These are phyloP conservation scores for Myrmecobius fasciatus DNA, from an alignment of 2,113 vertebrate genomes.

Conservation along the genomic window DNA sequence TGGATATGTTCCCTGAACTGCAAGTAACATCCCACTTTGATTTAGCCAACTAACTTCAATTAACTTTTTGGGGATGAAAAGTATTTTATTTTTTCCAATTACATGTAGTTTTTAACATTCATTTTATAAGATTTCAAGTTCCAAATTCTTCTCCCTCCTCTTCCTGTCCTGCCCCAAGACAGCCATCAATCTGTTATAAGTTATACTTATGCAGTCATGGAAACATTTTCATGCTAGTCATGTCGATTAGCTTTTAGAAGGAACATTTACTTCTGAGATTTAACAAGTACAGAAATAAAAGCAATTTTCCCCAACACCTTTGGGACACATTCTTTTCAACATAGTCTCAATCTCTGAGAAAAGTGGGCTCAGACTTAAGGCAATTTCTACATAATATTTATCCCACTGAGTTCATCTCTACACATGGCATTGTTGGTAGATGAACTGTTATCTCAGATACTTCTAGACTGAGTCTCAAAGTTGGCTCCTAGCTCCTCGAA, in stretches of 20 bases:
- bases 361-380: neutral
- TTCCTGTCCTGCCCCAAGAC: too few species aligned
- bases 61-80: neutral
- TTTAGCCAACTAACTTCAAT: neutral
- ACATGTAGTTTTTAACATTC: too few species aligned
- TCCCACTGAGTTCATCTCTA: neutral
- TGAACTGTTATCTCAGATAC: neutral
- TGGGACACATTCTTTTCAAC: neutral
- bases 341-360: neutral
- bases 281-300: neutral
- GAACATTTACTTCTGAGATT: neutral
- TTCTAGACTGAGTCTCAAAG: neutral
- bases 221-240: too few species aligned
- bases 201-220: too few species aligned
- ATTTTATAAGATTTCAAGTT: too few species aligned
- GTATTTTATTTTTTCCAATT: too few species aligned
- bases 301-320: neutral
- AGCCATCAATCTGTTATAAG: too few species aligned
- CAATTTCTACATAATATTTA: neutral
- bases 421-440: neutral
- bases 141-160: too few species aligned
- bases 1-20: neutral
- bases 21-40: neutral
- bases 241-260: neutral
- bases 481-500: neutral